A percentile compares a stretch with the other conserved stretches of the same genome.
Conservation (phyloP, 2,113 vertebrate genomes). For the Lepisosteus oculatus region DNA sequence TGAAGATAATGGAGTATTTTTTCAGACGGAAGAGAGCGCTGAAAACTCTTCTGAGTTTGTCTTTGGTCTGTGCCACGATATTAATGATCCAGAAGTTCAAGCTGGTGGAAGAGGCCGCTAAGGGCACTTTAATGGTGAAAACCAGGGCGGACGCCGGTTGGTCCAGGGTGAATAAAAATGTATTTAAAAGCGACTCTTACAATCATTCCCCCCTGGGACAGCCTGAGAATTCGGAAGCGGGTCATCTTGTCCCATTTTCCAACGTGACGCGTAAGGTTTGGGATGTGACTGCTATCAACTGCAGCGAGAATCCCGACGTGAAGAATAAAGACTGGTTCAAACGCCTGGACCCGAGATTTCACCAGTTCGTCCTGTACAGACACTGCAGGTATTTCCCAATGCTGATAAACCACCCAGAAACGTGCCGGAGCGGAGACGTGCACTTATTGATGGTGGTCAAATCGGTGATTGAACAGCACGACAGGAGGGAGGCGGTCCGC, state of each 20-base stretch:
- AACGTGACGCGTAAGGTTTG: conserved; percentile 42
- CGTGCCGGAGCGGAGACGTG: conserved; percentile 52
- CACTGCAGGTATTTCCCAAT: conserved; percentile 75
- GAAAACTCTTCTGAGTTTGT: conserved; percentile 65
- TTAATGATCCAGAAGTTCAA: conserved; percentile 69
- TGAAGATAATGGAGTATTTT: conserved; percentile 59
- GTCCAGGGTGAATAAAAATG: conserved; percentile 45
- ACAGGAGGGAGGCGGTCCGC: conserved; percentile 68
- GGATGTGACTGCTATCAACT: conserved; percentile 59
- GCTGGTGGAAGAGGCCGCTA: conserved; percentile 46
- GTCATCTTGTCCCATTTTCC: background rate
- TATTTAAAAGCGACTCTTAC: conserved; percentile 29
- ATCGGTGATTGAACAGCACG: conserved; percentile 70
- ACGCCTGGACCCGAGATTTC: conserved; percentile 60
- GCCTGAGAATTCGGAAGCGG: conserved; percentile 8
- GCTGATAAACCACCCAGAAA: conserved; percentile 73
- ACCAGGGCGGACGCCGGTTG: conserved; percentile 24
- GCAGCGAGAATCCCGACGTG: conserved; percentile 53
- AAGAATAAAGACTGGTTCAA: conserved; percentile 57
- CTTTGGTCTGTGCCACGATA: conserved; percentile 61
- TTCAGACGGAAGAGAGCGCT: conserved; percentile 59
- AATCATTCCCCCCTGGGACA: conserved; percentile 11
- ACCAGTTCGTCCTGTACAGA: conserved; percentile 68
- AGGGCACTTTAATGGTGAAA: conserved; percentile 37
- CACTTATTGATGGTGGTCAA: conserved; percentile 72